Percentiles rank a stretch among this genome's conserved stretches.
These are phyloP conservation scores for Atta colombica DNA, from an alignment of 1,140 invertebrate species.

Conservation along the genomic window DNA sequence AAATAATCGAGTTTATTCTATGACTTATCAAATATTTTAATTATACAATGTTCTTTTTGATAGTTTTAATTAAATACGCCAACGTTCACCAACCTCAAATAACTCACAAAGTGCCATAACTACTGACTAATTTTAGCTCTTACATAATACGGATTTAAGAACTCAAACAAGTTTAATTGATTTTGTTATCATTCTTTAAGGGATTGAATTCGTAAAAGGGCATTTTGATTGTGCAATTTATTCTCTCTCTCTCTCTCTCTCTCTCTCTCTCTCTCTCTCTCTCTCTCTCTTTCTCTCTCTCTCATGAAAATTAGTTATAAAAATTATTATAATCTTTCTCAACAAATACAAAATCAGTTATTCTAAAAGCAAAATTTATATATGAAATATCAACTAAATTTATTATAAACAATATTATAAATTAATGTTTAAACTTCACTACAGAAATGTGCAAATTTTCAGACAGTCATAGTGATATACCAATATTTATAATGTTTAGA, in stretches of 20 bases:
- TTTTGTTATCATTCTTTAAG: slow-evolving; percentile 68
- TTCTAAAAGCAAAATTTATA: not conserved
- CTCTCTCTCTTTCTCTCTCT: too few species aligned
- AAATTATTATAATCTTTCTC: not conserved
- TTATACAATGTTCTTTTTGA: not conserved
- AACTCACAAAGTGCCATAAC: slow-evolving; percentile 70
- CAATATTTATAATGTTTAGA: too few species aligned
- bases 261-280: too few species aligned
- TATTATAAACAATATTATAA: not conserved
- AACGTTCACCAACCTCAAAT: slow-evolving; percentile 48
- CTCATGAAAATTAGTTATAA: not conserved
- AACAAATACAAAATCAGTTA: not conserved
- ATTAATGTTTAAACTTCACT: not conserved
- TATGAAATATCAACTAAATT: not conserved
- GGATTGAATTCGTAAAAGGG: slow-evolving; percentile 50
- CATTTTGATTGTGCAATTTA: slow-evolving; percentile 8
- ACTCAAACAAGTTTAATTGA: slow-evolving; percentile 79
- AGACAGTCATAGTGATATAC: too few species aligned
- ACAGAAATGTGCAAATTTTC: not conserved
- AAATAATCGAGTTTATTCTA: not conserved
- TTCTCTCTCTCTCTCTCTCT: too few species aligned
- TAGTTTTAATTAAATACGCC: slow-evolving; percentile 54
- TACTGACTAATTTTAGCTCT: slow-evolving; percentile 71
- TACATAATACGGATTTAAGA: slow-evolving; percentile 70
- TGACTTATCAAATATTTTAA: not conserved